These are phyloP conservation scores for Nothobranchius furzeri DNA, from an alignment of 2,113 vertebrate species.

Conservation along the genomic window DNA sequence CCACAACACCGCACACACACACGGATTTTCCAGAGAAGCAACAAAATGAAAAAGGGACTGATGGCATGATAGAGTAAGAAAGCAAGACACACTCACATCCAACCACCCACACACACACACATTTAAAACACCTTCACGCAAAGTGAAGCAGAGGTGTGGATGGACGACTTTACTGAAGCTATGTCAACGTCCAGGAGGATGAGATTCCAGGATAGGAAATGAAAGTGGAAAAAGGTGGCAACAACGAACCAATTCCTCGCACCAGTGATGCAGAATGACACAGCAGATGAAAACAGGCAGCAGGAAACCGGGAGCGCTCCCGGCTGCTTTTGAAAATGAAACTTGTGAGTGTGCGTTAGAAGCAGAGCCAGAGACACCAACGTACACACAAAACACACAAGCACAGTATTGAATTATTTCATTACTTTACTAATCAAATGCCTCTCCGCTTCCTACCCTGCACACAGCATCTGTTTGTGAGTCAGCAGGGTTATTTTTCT, in stretches of 20 bases:
- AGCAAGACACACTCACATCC: constrained; percentile 8
- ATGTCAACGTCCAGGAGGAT: constrained; percentile 42
- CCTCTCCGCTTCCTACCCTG: constrained; percentile 25
- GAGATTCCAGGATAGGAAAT: constrained; percentile 39
- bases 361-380: constrained; percentile 19
- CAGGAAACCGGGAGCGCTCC: constrained; percentile 26
- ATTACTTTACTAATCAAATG: constrained; percentile 60
- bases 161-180: constrained; percentile 20
- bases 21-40: not conserved
- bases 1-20: constrained; percentile 2
- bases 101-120: constrained; percentile 42
- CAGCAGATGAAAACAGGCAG: constrained; percentile 22
- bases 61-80: not conserved
- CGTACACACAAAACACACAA: not conserved
- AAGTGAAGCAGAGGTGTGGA: constrained; percentile 33
- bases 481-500: constrained; percentile 12
- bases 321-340: constrained; percentile 30
- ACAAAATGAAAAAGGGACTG: not conserved
- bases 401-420: constrained; percentile 42
- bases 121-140: constrained; percentile 17
- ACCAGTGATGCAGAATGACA: constrained; percentile 61
- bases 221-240: constrained; percentile 39
- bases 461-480: constrained; percentile 16
- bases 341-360: constrained; percentile 18
- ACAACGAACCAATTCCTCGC: constrained; percentile 54